Conservation (phyloP, 2,888 invertebrate genomes). For the Nomada flava region DNA sequence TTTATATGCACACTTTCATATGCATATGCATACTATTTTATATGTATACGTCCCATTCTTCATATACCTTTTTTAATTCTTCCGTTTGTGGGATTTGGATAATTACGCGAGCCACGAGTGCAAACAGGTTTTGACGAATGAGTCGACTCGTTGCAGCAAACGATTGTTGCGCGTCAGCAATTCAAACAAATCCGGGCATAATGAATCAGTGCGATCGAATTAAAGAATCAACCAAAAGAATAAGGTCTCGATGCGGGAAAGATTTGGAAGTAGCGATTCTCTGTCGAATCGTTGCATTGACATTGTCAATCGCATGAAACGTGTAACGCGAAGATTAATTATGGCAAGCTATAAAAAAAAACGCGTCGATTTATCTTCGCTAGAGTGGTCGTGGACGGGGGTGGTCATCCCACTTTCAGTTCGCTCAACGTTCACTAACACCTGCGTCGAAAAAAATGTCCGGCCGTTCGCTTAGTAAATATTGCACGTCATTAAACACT, state of each 20-base stretch:
- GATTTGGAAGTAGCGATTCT: background rate
- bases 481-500: constrained; percentile 34
- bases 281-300: background rate
- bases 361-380: constrained; percentile 48
- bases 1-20: background rate
- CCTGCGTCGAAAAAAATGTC: constrained; percentile 47
- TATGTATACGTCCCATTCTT: background rate
- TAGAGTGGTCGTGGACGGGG: constrained; percentile 1
- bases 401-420: constrained; percentile 24
- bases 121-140: constrained; percentile 8
- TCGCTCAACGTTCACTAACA: constrained; percentile 46
- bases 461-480: constrained; percentile 13
- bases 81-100: constrained; percentile 16
- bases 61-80: background rate
- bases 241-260: no score
- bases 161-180: constrained; percentile 14
- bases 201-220: no score
- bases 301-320: background rate
- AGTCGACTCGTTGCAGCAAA: background rate
- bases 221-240: no score
- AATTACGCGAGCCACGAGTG: background rate
- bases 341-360: constrained; percentile 19
- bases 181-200: background rate
- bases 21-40: background rate
- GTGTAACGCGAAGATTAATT: constrained; percentile 47